phyloP scores from a whole-genome alignment of 2,113 vertebrate species.

The Nesogale talazaci region DNA sequence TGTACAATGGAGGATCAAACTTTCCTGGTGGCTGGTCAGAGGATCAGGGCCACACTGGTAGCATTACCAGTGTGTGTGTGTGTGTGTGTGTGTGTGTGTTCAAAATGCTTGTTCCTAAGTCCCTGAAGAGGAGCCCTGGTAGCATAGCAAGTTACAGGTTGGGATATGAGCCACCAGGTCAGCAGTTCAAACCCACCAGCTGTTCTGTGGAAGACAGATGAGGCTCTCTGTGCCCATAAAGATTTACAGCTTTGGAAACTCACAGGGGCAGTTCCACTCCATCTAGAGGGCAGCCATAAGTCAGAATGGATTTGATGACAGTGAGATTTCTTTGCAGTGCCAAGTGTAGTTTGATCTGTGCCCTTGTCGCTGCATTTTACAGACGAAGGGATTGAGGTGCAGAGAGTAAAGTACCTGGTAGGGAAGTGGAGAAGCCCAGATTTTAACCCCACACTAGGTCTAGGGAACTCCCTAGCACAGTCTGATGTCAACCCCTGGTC shows the following conservation, averaged over 20 bases:
- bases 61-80: neutral
- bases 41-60: neutral
- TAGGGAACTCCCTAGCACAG: neutral
- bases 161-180: too few species aligned
- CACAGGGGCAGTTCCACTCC: too few species aligned
- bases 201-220: too few species aligned
- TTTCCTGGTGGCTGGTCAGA: neutral
- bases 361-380: neutral
- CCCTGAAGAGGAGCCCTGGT: neutral
- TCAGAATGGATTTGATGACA: too few species aligned
- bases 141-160: too few species aligned
- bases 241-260: too few species aligned
- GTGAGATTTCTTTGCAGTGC: too few species aligned
- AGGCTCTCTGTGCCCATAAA: too few species aligned
- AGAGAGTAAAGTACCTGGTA: conserved; percentile 6
- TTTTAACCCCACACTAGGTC: neutral
- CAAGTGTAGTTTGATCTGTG: neutral
- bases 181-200: too few species aligned
- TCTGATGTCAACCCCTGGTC: neutral
- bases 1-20: neutral
- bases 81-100: neutral
- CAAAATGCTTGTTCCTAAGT: neutral
- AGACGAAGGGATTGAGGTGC: neutral
- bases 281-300: too few species aligned
- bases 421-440: neutral